Conservation (phyloP, 2,113 vertebrate species). For the Mustela nigripes region DNA sequence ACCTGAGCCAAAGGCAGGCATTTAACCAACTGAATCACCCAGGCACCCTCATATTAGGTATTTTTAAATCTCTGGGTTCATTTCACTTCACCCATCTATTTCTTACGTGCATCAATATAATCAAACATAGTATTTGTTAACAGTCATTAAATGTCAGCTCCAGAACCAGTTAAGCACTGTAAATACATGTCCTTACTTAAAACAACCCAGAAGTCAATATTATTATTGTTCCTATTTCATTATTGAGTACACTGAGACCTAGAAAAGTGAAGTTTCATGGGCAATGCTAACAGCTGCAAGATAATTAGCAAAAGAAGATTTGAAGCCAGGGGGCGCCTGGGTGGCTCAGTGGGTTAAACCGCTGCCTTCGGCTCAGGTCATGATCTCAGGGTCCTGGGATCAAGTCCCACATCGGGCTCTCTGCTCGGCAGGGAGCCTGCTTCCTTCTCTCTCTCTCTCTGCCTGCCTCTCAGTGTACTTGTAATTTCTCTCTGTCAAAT, state of each 20-base stretch:
- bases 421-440: no score
- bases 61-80: background rate
- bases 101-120: background rate
- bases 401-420: no score
- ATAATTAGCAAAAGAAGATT: background rate
- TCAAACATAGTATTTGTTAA: background rate
- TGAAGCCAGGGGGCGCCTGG: background rate
- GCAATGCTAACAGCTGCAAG: background rate
- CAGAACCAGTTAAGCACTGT: background rate
- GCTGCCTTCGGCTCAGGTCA: no score
- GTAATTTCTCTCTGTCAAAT: no score
- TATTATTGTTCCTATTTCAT: background rate
- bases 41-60: background rate
- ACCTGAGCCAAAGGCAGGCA: no score
- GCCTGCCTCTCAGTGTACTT: no score
- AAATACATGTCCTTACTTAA: background rate
- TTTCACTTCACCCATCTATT: background rate
- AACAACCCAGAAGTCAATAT: background rate
- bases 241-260: background rate
- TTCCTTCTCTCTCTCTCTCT: no score
- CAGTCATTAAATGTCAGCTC: background rate
- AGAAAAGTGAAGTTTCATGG: background rate
- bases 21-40: no score
- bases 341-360: no score
- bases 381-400: no score